These are phyloP conservation scores for Acholoe squamosa DNA, from an alignment of 2,888 invertebrate species.

Conservation along the genomic window DNA sequence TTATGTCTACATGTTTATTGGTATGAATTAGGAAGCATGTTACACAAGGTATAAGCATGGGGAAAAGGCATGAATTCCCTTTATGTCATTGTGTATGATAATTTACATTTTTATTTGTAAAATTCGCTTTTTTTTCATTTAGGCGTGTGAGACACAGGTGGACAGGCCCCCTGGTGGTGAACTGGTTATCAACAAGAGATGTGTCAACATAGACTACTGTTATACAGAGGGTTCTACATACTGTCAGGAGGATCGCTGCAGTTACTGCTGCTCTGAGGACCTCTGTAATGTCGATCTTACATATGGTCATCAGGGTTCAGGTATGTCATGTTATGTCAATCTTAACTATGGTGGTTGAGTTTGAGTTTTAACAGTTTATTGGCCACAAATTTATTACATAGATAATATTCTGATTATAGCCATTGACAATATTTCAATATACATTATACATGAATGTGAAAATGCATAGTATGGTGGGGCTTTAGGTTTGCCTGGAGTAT, in stretches of 20 bases:
- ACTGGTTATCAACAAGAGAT: slow-evolving; percentile 38
- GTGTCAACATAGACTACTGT: slow-evolving; percentile 54
- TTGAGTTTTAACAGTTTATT: too few relatives aligned
- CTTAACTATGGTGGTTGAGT: neutral
- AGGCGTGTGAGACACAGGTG: slow-evolving; percentile 36
- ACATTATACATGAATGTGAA: too few relatives aligned
- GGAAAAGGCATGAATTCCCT: too few relatives aligned
- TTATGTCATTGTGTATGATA: too few relatives aligned
- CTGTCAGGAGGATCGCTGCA: slow-evolving; percentile 32
- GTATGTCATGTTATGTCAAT: neutral
- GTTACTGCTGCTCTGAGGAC: slow-evolving; percentile 50
- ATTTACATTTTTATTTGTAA: neutral
- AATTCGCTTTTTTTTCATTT: neutral
- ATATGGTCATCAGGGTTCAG: neutral
- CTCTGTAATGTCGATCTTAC: slow-evolving; percentile 30
- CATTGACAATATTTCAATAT: too few relatives aligned
- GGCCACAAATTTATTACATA: too few relatives aligned
- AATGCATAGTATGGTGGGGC: too few relatives aligned
- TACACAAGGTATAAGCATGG: too few relatives aligned
- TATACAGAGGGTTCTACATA: slow-evolving; percentile 36
- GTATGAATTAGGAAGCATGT: too few relatives aligned
- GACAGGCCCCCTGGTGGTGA: neutral
- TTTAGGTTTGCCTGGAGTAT: too few relatives aligned
- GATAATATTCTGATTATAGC: too few relatives aligned
- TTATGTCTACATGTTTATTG: too few relatives aligned